Conservation (phyloP, 1,140 invertebrate species). For the Cataglyphis hispanica region DNA sequence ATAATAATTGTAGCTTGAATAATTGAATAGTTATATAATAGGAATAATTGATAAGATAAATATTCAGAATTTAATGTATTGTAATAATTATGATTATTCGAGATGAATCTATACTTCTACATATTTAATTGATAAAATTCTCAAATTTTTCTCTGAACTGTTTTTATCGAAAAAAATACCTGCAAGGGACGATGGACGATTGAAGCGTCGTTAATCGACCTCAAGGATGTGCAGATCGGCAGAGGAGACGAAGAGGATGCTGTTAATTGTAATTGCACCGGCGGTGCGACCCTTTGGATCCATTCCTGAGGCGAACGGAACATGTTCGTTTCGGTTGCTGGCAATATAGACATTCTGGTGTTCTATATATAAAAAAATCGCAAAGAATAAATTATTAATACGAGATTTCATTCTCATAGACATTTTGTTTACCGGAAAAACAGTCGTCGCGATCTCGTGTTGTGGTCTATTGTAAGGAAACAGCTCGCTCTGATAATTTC, state of each 20-base stretch:
- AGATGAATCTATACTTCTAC: too few species aligned
- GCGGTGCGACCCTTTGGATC: slow-evolving; percentile 76
- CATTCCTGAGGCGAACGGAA: slow-evolving; percentile 79
- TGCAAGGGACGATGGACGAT: slow-evolving; percentile 65
- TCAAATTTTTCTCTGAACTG: background rate
- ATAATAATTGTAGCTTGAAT: background rate
- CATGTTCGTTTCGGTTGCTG: slow-evolving; percentile 74
- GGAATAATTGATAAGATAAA: background rate
- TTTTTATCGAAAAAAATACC: slow-evolving; percentile 10
- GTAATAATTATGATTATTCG: too few species aligned
- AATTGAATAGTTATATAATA: too few species aligned
- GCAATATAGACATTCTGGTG: slow-evolving; percentile 76
- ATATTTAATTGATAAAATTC: background rate
- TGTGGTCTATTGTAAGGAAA: slow-evolving; percentile 72
- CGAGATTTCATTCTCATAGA: background rate
- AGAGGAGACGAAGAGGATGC: slow-evolving; percentile 61
- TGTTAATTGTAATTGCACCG: slow-evolving; percentile 79
- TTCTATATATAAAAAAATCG: slow-evolving; percentile 74
- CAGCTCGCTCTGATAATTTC: slow-evolving; percentile 74
- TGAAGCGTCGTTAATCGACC: slow-evolving; percentile 50
- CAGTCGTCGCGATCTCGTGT: slow-evolving; percentile 44
- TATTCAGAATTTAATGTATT: too few species aligned
- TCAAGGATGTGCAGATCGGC: slow-evolving; percentile 71
- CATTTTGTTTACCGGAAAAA: slow-evolving; percentile 14
- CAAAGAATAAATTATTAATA: background rate